These are phyloP conservation scores for Typhlichthys subterraneus DNA, from an alignment of 2,797 vertebrate genomes.

Conservation along the genomic window DNA sequence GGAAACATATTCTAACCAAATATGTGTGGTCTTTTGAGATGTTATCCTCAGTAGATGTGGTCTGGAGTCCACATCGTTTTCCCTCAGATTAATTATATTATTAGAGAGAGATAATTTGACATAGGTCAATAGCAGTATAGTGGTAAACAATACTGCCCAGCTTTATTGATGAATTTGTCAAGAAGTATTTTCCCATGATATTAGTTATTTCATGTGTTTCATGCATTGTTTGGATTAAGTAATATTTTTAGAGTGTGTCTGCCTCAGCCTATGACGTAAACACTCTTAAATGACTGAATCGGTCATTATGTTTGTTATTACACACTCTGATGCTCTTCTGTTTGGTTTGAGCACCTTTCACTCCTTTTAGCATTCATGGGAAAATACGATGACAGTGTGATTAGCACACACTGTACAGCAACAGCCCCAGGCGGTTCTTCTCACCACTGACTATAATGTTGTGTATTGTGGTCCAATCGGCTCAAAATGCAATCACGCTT, in stretches of 20 bases:
- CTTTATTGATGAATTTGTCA: slow-evolving; percentile 5
- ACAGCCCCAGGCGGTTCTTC: slow-evolving; percentile 24
- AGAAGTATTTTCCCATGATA: no score
- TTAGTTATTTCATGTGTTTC: no score
- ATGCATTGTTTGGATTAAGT: no score
- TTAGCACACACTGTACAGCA: slow-evolving; percentile 50
- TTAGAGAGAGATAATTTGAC: neutral
- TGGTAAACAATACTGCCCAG: slow-evolving; percentile 13
- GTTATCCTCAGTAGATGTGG: slow-evolving; percentile 10
- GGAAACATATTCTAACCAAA: slow-evolving; percentile 1
- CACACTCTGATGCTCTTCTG: slow-evolving; percentile 11
- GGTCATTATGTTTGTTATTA: neutral
- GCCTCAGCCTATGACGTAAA: no score
- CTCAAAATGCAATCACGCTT: slow-evolving; percentile 9
- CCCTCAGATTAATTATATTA: slow-evolving; percentile 45
- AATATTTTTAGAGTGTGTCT: no score
- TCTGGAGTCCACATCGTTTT: slow-evolving; percentile 17
- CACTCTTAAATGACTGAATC: slow-evolving; percentile 9
- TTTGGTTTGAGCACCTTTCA: no score
- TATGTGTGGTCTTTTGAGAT: slow-evolving; percentile 1
- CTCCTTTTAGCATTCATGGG: slow-evolving; percentile 32
- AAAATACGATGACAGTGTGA: slow-evolving; percentile 51
- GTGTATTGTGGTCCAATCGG: slow-evolving; percentile 22
- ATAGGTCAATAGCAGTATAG: neutral
- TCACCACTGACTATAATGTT: slow-evolving; percentile 10